Conservation (phyloP, 2,797 vertebrate species). For the Dryobates pubescens region DNA sequence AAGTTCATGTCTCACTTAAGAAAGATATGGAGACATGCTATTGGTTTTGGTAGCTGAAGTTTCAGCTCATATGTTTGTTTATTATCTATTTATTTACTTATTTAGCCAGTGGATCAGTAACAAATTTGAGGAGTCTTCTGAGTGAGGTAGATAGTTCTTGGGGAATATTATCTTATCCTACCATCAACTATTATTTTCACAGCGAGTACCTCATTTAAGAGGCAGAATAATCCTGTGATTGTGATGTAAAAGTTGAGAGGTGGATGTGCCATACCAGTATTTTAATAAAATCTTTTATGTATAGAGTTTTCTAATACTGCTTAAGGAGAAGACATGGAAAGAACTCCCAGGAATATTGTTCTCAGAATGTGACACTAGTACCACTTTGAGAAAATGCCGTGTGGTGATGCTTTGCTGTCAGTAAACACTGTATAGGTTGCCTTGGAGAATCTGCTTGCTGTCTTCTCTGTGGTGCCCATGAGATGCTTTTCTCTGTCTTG, state of each 20-base stretch:
- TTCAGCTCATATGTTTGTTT: background rate
- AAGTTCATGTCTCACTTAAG: background rate
- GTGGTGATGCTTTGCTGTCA: background rate
- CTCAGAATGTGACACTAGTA: background rate
- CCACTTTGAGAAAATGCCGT: background rate
- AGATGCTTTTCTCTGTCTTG: background rate
- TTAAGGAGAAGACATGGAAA: background rate
- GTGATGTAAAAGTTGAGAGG: background rate
- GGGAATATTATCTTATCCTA: background rate
- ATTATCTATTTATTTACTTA: background rate
- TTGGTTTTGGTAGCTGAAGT: background rate
- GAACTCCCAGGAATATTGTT: background rate
- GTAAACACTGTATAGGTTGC: background rate
- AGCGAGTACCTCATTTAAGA: background rate
- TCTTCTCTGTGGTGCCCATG: background rate
- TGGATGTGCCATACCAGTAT: background rate
- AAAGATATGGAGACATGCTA: background rate
- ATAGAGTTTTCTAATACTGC: background rate
- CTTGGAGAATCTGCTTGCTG: constrained; percentile 26
- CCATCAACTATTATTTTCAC: background rate
- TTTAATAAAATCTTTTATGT: background rate
- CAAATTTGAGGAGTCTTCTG: background rate
- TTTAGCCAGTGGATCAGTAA: background rate
- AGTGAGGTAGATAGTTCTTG: background rate
- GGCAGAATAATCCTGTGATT: background rate